Evolutionary conservation across 2,797 vertebrate genomes (phyloP).

Genomic region (Rhinella marina): DNA sequence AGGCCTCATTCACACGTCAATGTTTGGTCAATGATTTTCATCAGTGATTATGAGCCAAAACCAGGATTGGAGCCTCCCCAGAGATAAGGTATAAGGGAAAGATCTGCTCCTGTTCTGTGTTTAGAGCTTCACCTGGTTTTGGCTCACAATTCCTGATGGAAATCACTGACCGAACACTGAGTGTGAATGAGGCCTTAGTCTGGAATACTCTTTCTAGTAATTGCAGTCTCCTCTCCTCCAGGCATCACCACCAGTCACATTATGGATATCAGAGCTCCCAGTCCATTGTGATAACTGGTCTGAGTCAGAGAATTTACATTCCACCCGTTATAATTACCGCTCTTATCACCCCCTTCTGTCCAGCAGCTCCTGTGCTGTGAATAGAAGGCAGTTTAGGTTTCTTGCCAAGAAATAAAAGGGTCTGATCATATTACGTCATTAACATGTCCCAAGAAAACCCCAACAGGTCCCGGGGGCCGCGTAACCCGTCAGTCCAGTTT

Average conservation of each 20-base stretch:
- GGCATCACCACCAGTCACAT: background rate
- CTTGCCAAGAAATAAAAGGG: constrained; percentile 41
- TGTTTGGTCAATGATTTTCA: no score
- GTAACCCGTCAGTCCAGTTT: constrained; percentile 30
- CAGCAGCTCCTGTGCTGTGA: background rate
- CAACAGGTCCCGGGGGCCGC: constrained; percentile 20
- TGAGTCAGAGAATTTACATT: constrained; percentile 9
- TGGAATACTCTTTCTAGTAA: background rate
- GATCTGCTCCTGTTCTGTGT: no score
- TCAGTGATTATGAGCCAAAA: no score
- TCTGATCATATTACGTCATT: constrained; percentile 50
- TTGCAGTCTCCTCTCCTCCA: background rate
- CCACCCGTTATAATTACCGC: constrained; percentile 10
- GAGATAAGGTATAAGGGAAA: no score
- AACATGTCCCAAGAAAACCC: constrained; percentile 45
- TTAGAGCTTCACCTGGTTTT: no score
- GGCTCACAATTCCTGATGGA: no score
- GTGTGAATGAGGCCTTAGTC: no score
- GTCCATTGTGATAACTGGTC: constrained; percentile 13
- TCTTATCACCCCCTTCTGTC: constrained; percentile 22
- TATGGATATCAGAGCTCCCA: background rate
- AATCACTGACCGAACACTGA: no score
- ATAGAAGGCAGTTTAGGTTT: constrained; percentile 41
- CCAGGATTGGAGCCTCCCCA: no score
- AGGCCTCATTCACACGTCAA: no score